These are phyloP conservation scores for Scaptomyza tumidula DNA, from an alignment of 2,888 invertebrate genomes.

Conservation along the genomic window DNA sequence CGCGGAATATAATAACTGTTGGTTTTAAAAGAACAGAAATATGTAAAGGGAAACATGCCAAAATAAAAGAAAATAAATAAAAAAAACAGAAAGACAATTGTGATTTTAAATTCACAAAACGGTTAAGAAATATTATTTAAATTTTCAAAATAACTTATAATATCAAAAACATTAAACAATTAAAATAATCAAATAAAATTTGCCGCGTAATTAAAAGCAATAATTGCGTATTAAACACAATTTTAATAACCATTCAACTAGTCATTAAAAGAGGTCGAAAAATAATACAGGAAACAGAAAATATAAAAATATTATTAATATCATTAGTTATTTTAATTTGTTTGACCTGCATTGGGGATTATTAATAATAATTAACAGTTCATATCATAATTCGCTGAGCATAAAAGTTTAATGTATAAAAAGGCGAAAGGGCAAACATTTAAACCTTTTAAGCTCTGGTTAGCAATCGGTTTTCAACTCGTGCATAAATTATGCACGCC, in stretches of 20 bases:
- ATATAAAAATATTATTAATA: slow-evolving; percentile 5
- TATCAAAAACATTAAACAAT: neutral
- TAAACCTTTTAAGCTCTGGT: slow-evolving; percentile 44
- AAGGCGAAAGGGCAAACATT: slow-evolving; percentile 2
- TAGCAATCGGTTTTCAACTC: slow-evolving; percentile 48
- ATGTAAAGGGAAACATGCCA: neutral
- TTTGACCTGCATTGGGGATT: neutral
- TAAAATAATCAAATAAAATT: neutral
- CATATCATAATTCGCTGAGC: neutral
- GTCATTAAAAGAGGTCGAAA: neutral
- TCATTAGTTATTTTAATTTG: neutral
- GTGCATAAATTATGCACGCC: slow-evolving; percentile 67
- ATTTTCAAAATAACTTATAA: neutral
- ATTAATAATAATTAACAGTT: neutral
- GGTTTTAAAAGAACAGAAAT: neutral
- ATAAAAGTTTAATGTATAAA: neutral
- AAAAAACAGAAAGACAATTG: neutral
- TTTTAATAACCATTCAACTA: slow-evolving; percentile 7
- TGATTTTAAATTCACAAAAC: neutral
- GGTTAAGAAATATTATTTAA: neutral
- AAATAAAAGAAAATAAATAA: neutral
- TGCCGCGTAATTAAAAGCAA: neutral
- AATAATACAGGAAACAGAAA: neutral
- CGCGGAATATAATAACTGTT: no score
- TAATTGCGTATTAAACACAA: neutral